phyloP scores from a whole-genome alignment of 2,113 vertebrate species.

The Halichoeres trimaculatus region DNA sequence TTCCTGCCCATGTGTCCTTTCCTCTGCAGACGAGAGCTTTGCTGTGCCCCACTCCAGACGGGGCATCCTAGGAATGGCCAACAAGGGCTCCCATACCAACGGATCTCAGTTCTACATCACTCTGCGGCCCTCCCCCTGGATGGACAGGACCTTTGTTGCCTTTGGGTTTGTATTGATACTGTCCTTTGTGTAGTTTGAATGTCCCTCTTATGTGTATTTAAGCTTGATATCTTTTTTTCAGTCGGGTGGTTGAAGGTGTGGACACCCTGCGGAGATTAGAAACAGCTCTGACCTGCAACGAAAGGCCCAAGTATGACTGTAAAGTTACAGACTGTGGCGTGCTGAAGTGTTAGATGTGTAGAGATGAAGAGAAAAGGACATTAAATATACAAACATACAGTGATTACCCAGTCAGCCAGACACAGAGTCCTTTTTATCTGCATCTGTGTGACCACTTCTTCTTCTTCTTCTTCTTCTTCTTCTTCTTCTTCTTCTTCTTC shows the following conservation, averaged over 20 bases:
- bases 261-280: constrained; percentile 87
- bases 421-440: no score
- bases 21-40: constrained; percentile 88
- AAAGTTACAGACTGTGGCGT: constrained; percentile 84
- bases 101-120: constrained; percentile 92
- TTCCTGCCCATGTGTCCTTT: background rate
- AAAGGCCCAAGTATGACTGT: constrained; percentile 85
- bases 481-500: no score
- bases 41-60: constrained; percentile 85
- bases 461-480: no score
- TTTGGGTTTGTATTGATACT: constrained; percentile 87
- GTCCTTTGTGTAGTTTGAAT: background rate
- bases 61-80: constrained; percentile 89
- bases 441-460: no score
- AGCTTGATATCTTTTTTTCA: constrained; percentile 56
- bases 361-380: no score
- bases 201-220: background rate
- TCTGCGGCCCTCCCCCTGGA: constrained; percentile 86
- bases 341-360: constrained; percentile 60
- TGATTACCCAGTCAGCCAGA: no score
- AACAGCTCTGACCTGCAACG: constrained; percentile 81
- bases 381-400: no score
- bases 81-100: constrained; percentile 89
- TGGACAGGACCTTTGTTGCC: constrained; percentile 90
- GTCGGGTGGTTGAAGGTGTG: constrained; percentile 88